Percentiles rank a stretch among this genome's conserved stretches.
Evolutionary conservation across 92 coral and sea anemone genomes (phyloP).

Genomic region (Palythoa grandis): DNA sequence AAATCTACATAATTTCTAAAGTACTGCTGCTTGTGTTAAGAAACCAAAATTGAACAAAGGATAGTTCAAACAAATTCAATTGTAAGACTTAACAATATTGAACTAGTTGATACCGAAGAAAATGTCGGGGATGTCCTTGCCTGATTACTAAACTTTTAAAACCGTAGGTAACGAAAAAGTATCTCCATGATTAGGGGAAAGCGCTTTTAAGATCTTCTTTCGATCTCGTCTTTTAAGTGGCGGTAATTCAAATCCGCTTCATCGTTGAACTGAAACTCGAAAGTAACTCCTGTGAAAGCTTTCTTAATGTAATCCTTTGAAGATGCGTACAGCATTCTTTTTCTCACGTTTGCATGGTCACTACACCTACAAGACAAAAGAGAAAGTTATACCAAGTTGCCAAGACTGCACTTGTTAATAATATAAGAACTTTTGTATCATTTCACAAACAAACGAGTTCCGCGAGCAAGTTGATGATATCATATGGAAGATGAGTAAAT

Average conservation of each 20-base stretch:
- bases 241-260: slow-evolving; percentile 36
- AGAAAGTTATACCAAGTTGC: too few species aligned
- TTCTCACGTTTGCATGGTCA: slow-evolving; percentile 26
- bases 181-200: not conserved
- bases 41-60: too few species aligned
- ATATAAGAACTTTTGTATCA: too few species aligned
- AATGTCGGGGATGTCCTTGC: not conserved
- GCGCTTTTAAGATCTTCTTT: slow-evolving; percentile 3
- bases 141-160: not conserved
- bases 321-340: slow-evolving; percentile 50
- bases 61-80: too few species aligned
- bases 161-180: not conserved
- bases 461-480: too few species aligned
- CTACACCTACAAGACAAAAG: slow-evolving; percentile 38
- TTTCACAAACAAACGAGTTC: too few species aligned
- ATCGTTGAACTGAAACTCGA: slow-evolving; percentile 44
- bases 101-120: too few species aligned
- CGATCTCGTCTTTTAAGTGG: not conserved
- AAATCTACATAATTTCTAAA: too few species aligned
- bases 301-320: slow-evolving; percentile 60
- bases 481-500: too few species aligned
- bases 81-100: too few species aligned
- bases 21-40: too few species aligned
- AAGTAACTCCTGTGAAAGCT: slow-evolving; percentile 8
- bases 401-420: too few species aligned